A percentile compares a stretch with the other conserved stretches of the same genome.
Conservation (phyloP, 2,113 vertebrate species). For the Dicrurus megarhynchus region DNA sequence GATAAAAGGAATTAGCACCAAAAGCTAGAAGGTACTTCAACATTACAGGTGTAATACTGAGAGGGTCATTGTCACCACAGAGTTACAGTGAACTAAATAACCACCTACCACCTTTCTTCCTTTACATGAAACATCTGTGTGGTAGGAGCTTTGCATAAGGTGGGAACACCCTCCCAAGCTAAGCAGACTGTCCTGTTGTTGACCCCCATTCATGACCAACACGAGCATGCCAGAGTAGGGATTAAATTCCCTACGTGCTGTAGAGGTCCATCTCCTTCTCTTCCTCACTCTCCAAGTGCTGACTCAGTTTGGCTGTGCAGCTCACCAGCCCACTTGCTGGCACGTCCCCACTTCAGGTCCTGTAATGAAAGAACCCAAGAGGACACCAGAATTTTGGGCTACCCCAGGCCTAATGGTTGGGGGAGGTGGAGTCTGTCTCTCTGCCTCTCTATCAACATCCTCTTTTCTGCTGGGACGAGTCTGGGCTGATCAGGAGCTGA, state of each 20-base stretch:
- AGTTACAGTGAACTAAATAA: not conserved
- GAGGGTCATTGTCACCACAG: not conserved
- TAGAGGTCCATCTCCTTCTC: not conserved
- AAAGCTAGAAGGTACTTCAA: not conserved
- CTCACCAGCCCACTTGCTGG: not conserved
- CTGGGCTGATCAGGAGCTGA: not conserved
- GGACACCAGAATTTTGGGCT: not conserved
- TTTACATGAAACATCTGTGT: fast-evolving
- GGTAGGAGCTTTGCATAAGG: not conserved
- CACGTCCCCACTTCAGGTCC: fast-evolving
- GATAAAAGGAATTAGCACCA: not conserved
- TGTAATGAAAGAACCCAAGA: not conserved
- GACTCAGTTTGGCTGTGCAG: not conserved
- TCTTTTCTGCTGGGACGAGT: not conserved
- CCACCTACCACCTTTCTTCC: not conserved
- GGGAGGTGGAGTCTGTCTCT: not conserved
- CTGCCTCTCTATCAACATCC: not conserved
- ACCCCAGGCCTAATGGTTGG: not conserved
- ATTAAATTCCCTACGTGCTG: not conserved
- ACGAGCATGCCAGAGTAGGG: not conserved
- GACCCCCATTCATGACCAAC: not conserved
- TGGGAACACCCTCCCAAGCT: not conserved
- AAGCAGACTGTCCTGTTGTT: not conserved
- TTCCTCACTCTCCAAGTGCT: not conserved
- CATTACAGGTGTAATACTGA: not conserved